Evolutionary conservation across 2,888 invertebrate genomes (phyloP), one percentile per base, ranked within the genome.

Genomic region (Auanema sp.): DNA sequence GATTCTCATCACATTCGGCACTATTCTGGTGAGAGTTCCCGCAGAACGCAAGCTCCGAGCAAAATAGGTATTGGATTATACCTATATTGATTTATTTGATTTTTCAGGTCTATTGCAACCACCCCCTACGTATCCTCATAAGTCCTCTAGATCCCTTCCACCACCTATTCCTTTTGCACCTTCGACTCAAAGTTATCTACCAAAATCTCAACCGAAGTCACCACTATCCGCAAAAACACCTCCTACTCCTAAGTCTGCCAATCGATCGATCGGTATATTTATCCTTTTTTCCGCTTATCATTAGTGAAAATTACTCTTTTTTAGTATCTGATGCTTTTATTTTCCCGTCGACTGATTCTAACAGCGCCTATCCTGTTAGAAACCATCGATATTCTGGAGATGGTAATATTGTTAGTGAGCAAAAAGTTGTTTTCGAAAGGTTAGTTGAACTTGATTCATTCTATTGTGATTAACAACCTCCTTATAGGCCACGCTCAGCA

Each of bases 21-120:
- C 8, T 33, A 33, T 33, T 33, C 33, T 33, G 33, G 33, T 5
- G 33, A 33, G 33, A 33, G 33, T 33, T 33, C 33, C 4, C 33
- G 33, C 33, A 3, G 33, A 33, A 3, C 33, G 8, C 33, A 33
- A 23, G 53, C 18, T 52, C 47, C 16, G 3, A 16, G 6, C 8
- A 53, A 53, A 24, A 23, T 53, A 16, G 21, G 53, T 53, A 23
- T 11, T 12, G n/a, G n/a, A n/a, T n/a, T n/a, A n/a, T n/a, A n/a
- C n/a, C n/a, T n/a, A n/a, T n/a, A n/a, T n/a, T n/a, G 51, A 16
- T 16, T 11, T 51, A 11, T 14, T 16, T 11, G 14, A 14, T 51
- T 14, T 14, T 70, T 67, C 60, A 70, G 70, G 66, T 51, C 54
- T 53, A 23, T 63, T 70, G 23, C 70, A 70, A 65, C 67, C 70